Evolutionary conservation across 2,888 invertebrate species (phyloP).

Genomic region (Drosophila glabriapex): DNA sequence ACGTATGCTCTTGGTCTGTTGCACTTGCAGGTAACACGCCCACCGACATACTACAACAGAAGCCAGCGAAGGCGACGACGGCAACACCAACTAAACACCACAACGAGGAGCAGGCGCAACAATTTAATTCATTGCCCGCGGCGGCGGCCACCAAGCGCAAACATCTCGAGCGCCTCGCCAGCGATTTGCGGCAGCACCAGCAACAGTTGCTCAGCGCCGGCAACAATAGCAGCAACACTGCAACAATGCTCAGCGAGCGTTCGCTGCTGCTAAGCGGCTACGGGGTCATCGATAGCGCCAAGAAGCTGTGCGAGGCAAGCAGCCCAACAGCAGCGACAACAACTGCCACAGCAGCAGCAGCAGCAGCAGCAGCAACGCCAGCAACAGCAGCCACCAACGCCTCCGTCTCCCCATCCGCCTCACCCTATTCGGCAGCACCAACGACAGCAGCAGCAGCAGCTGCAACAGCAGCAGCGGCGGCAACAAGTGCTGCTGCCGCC

Average conservation of each 20-base stretch:
- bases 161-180: constrained; percentile 67
- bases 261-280: constrained; percentile 83
- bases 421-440: constrained; percentile 25
- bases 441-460: constrained; percentile 54
- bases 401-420: constrained; percentile 16
- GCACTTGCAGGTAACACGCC: constrained; percentile 78
- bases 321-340: constrained; percentile 41
- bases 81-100: constrained; percentile 67
- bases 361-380: constrained; percentile 18
- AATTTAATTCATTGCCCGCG: constrained; percentile 60
- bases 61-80: constrained; percentile 77
- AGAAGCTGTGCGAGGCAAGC: constrained; percentile 81
- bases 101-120: constrained; percentile 60
- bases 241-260: constrained; percentile 85
- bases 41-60: constrained; percentile 79
- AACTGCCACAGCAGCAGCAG: constrained; percentile 31
- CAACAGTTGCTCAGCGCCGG: constrained; percentile 45
- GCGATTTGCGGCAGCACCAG: constrained; percentile 60
- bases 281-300: constrained; percentile 81
- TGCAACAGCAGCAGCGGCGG: constrained; percentile 39
- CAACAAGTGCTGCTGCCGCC: constrained; percentile 69
- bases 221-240: constrained; percentile 48
- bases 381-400: constrained; percentile 20
- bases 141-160: constrained; percentile 73
- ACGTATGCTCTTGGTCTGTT: constrained; percentile 9